Evolutionary conservation across 2,888 invertebrate genomes (phyloP).

Genomic region (Meandrusa payeni): DNA sequence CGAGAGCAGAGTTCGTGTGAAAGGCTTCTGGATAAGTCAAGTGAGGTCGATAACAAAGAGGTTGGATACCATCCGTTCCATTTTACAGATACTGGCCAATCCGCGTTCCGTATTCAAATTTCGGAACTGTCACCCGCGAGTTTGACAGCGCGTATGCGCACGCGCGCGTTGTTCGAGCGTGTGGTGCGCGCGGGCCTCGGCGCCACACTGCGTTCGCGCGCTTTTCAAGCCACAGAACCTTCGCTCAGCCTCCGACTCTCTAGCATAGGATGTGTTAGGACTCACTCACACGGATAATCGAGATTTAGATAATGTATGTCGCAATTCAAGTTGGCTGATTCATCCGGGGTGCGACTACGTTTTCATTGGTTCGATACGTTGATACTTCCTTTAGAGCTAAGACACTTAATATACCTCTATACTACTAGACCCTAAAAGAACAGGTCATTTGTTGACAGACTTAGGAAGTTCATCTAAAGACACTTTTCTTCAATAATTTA

Average conservation of each 20-base stretch:
- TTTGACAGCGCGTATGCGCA: conserved; percentile 57
- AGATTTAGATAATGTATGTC: conserved; percentile 40
- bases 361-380: not conserved
- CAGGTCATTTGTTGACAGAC: no score
- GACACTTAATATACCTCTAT: no score
- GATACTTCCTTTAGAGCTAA: not conserved
- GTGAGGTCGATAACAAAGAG: conserved; percentile 51
- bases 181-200: conserved; percentile 73
- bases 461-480: no score
- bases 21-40: conserved; percentile 24
- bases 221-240: conserved; percentile 74
- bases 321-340: conserved; percentile 35
- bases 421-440: no score
- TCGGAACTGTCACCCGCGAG: conserved; percentile 56
- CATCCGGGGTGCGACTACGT: not conserved
- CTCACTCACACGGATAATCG: conserved; percentile 26
- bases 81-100: conserved; percentile 38
- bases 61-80: conserved; percentile 53
- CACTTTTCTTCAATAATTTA: no score
- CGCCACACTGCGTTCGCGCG: conserved; percentile 79
- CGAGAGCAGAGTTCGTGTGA: conserved; percentile 19
- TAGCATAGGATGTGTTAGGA: conserved; percentile 53
- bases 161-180: conserved; percentile 69
- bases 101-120: conserved; percentile 42
- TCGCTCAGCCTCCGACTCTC: conserved; percentile 61